Base-by-base conservation (phyloP, 2,888 invertebrate species). In the Brachyopa scutellaris region DNA sequence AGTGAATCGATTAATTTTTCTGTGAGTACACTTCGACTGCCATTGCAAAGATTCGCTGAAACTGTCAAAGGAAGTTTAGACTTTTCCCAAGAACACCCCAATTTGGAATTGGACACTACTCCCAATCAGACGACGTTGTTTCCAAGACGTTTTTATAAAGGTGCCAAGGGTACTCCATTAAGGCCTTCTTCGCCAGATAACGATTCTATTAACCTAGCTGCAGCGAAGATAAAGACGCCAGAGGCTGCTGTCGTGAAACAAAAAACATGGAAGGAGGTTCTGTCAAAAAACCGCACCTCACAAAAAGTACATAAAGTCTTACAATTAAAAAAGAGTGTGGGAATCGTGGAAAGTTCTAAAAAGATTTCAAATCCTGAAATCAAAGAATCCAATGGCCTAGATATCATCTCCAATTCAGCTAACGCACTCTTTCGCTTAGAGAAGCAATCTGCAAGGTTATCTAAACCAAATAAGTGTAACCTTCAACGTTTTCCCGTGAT, bases 401-500 rank as follows among this genome's bases (percentile, higher is more conserved):
- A 66, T 0, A 26, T 80, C 1, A 36, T 67, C 11, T 40, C 26
- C 0, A 62, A 23, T 7, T 42, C 61, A 0, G n/a, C 31, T 0
- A 62, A 67, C 6, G 55, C 67, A 13, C 42, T 62, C 0, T 69
- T 21, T 15, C 47, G 49, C 0, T 5, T 80, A 6, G 55, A 57
- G n/a, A 62, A 55, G 1, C 33, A 61, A 7, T 36, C n/a, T 8
- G 62, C 9, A 0, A 15, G 9, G 0, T 6, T 33, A n/a, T 15
- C 9, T 1, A 74, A 69, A 31, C 67, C 49, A 7, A 62, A 40
- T 1, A 55, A 69, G 13, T 74, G 47, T 5, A 11, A 42, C 17
- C n/a, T 36, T 17, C 67, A 80, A 42, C 17, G 42, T 11, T 62
- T 74, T 15, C 79, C 79, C 5, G 79, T 80, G 4, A 49, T 80